Evolutionary conservation across 2,113 vertebrate genomes (phyloP).

Genomic region (Chlorodrepanis virens): DNA sequence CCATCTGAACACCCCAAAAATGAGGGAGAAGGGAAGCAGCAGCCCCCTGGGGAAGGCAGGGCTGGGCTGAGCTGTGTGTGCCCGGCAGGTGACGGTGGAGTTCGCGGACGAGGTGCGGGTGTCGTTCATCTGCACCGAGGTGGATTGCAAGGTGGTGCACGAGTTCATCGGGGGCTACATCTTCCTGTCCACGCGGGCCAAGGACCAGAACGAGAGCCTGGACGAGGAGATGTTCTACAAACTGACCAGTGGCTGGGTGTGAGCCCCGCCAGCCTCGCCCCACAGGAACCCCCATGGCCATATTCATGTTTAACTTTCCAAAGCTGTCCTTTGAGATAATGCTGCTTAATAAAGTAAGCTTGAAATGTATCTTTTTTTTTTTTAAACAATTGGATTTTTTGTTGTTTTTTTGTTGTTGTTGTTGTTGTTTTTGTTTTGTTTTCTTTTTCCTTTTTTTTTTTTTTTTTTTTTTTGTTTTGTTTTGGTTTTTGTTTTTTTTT

Average conservation of each 20-base stretch:
- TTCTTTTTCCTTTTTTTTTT: slow-evolving; percentile 13
- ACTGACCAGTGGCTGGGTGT: slow-evolving; percentile 98
- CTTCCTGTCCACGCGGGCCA: slow-evolving; percentile 94
- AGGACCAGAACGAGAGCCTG: slow-evolving; percentile 98
- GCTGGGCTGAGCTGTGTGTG: not conserved
- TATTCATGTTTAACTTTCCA: slow-evolving; percentile 73
- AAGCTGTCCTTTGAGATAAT: slow-evolving; percentile 76
- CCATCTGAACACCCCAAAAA: rapidly evolving
- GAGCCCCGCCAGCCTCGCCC: slow-evolving; percentile 57
- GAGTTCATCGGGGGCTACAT: slow-evolving; percentile 99
- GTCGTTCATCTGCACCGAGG: slow-evolving; percentile 93
- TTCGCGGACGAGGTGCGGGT: slow-evolving; percentile 93
- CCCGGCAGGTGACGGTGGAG: slow-evolving; percentile 90
- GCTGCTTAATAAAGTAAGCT: slow-evolving; percentile 85
- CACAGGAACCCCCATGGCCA: slow-evolving; percentile 50
- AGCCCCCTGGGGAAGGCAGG: rapidly evolving
- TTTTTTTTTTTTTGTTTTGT: not conserved
- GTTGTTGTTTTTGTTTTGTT: not conserved
- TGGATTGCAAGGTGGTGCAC: slow-evolving; percentile 98
- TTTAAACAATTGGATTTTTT: not conserved
- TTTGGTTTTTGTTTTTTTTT: not conserved
- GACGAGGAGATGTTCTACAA: slow-evolving; percentile 99
- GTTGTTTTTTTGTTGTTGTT: not conserved
- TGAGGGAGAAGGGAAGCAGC: rapidly evolving
- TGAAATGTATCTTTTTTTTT: slow-evolving; percentile 73